These are phyloP conservation scores for Agrochola lychnidis DNA, from an alignment of 2,888 invertebrate species.

Conservation along the genomic window DNA sequence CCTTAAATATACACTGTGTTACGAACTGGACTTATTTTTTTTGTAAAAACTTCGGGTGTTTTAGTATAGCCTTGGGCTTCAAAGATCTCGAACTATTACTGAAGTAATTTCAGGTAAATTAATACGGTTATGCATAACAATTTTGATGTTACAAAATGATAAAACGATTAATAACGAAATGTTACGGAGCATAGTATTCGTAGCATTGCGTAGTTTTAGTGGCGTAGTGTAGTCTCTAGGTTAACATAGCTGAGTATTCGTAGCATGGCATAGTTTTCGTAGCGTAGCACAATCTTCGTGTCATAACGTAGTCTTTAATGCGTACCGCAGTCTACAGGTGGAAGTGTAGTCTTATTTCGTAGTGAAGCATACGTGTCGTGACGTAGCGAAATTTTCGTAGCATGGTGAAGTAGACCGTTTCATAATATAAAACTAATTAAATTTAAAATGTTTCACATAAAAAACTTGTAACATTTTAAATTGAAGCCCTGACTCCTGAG, in stretches of 20 bases:
- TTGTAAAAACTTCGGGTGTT: conserved; percentile 33
- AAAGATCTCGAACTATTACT: background rate
- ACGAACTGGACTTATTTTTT: conserved; percentile 38
- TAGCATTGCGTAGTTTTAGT: background rate
- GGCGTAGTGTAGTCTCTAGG: no score
- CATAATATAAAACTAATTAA: no score
- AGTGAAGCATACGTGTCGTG: no score
- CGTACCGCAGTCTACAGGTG: background rate
- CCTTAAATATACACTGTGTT: conserved; percentile 57
- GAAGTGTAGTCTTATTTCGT: background rate
- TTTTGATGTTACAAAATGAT: no score
- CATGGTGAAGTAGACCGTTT: no score
- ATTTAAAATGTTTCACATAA: no score
- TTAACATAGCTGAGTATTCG: background rate
- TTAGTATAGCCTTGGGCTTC: background rate
- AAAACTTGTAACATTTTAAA: no score
- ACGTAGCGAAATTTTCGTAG: no score
- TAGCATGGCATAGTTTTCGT: background rate
- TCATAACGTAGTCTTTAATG: background rate
- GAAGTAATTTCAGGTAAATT: background rate
- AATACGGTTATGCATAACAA: background rate
- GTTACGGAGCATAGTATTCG: background rate
- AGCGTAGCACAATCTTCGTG: background rate
- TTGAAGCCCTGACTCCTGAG: no score
- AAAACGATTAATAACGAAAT: no score